These are phyloP conservation scores for Drosophila mettleri DNA, from an alignment of 2,888 invertebrate species.

Conservation along the genomic window DNA sequence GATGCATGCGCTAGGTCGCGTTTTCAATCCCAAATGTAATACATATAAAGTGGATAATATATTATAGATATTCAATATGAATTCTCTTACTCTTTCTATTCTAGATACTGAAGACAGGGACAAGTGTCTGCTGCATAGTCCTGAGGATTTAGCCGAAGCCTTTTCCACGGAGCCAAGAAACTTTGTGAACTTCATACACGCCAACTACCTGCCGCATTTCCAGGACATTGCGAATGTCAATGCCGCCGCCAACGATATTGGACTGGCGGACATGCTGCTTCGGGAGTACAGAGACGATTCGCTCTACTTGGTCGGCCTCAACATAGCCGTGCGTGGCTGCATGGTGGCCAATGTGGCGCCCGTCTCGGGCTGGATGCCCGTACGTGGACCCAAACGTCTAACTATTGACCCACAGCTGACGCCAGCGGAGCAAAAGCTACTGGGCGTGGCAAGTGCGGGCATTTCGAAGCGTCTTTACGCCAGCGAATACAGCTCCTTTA, in stretches of 20 bases:
- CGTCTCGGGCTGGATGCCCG: conserved; percentile 90
- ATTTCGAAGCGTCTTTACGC: conserved; percentile 61
- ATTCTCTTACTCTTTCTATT: background rate
- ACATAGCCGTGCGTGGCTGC: conserved; percentile 88
- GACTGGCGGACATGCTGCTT: conserved; percentile 89
- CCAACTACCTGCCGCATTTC: conserved; percentile 91
- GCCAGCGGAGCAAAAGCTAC: conserved; percentile 40
- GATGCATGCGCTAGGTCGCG: conserved; percentile 91
- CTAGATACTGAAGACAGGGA: conserved; percentile 62
- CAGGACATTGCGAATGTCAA: conserved; percentile 88
- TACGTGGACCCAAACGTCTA: conserved; percentile 86
- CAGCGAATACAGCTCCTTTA: conserved; percentile 62
- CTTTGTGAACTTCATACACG: conserved; percentile 89
- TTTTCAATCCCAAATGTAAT: conserved; percentile 91
- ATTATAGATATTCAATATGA: background rate
- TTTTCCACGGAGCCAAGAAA: conserved; percentile 89
- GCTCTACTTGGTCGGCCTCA: conserved; percentile 86
- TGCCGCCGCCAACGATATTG: conserved; percentile 88
- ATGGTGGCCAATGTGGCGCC: conserved; percentile 90
- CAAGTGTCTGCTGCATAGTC: conserved; percentile 87
- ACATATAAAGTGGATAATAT: background rate
- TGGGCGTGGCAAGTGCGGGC: conserved; percentile 47
- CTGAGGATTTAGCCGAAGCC: conserved; percentile 88
- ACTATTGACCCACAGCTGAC: conserved; percentile 26
- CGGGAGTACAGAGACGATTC: conserved; percentile 87